These are phyloP conservation scores for Motacilla alba DNA, from an alignment of 2,113 vertebrate genomes.

Conservation along the genomic window DNA sequence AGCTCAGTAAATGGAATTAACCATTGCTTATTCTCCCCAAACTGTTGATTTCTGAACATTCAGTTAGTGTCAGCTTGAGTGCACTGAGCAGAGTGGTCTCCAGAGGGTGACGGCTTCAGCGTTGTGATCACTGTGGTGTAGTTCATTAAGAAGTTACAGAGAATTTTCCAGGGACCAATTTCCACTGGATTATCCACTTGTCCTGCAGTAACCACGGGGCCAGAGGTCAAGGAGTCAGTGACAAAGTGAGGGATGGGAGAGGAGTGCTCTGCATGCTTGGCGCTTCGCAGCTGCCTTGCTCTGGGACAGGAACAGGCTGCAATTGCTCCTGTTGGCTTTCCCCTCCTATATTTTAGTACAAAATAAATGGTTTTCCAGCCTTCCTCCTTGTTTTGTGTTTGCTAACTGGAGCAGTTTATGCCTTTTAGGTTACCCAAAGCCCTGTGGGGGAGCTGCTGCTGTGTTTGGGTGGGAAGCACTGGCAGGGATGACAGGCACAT, in stretches of 20 bases:
- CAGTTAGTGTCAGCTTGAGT: background rate
- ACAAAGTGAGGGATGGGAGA: background rate
- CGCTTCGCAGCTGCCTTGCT: background rate
- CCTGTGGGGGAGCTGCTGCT: background rate
- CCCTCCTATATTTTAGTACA: background rate
- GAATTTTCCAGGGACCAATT: background rate
- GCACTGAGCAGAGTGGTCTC: background rate
- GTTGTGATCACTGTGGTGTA: background rate
- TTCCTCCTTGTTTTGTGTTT: constrained; percentile 39
- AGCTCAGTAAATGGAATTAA: background rate
- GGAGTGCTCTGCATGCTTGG: background rate
- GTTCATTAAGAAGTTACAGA: background rate
- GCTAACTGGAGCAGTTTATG: constrained; percentile 44
- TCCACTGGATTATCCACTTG: background rate
- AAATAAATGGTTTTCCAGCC: background rate
- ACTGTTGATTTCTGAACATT: background rate
- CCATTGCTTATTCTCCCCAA: background rate
- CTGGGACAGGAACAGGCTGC: background rate
- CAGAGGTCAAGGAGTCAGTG: background rate
- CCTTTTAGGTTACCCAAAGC: background rate
- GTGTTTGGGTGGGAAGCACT: background rate
- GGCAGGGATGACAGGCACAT: background rate
- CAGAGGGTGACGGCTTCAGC: background rate
- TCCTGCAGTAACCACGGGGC: background rate
- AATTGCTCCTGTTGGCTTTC: background rate